These are phyloP conservation scores for Agonopterix heracliana DNA, from an alignment of 2,888 invertebrate species.

Conservation along the genomic window DNA sequence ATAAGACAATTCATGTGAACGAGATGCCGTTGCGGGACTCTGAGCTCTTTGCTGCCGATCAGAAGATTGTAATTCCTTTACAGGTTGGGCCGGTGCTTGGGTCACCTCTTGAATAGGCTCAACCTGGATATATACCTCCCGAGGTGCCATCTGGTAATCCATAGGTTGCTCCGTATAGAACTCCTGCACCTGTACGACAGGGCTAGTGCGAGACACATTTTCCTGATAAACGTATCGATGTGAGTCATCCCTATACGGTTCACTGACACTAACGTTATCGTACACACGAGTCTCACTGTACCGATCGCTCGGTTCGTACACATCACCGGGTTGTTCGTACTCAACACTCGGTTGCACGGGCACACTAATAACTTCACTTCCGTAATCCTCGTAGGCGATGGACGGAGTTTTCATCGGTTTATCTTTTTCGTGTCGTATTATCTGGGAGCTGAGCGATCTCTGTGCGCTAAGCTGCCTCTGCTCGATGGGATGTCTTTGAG, in stretches of 20 bases:
- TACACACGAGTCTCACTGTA: constrained; percentile 44
- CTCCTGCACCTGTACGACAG: constrained; percentile 19
- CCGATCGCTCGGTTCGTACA: constrained; percentile 29
- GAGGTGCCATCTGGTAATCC: constrained; percentile 25
- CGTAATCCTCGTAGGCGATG: constrained; percentile 21
- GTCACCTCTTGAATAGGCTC: constrained; percentile 10
- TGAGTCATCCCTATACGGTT: constrained; percentile 37
- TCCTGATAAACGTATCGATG: constrained; percentile 31
- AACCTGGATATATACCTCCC: constrained; percentile 17
- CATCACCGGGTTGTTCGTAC: constrained; percentile 29
- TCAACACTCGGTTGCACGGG: constrained; percentile 34
- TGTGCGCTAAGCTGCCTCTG: not conserved
- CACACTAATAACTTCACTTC: constrained; percentile 33
- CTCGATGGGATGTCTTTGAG: too few relatives aligned
- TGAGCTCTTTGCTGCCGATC: constrained; percentile 33
- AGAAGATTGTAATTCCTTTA: constrained; percentile 21
- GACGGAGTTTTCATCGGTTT: constrained; percentile 12
- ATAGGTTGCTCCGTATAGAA: constrained; percentile 22
- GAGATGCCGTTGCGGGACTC: constrained; percentile 39
- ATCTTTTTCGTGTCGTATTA: constrained; percentile 16
- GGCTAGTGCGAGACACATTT: constrained; percentile 8
- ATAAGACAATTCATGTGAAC: constrained; percentile 81
- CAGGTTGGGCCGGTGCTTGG: constrained; percentile 7
- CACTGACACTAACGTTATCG: constrained; percentile 56
- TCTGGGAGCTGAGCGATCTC: constrained; percentile 16